phyloP scores from a whole-genome alignment of 2,113 vertebrate genomes.

The Erinaceus europaeus region DNA sequence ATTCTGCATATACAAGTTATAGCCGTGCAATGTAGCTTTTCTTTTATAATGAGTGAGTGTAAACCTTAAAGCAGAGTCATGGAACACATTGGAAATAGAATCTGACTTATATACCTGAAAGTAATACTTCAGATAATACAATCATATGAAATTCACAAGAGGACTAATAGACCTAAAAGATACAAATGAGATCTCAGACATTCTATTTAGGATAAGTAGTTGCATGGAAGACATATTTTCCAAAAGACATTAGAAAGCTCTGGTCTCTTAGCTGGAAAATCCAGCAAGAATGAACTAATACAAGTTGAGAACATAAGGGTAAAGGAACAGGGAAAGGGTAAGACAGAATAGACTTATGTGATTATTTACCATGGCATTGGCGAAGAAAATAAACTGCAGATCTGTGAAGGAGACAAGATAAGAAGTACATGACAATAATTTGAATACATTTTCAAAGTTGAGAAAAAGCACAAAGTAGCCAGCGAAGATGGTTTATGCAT shows the following conservation, averaged over 20 bases:
- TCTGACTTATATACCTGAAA: conserved; percentile 14
- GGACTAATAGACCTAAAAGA: conserved; percentile 23
- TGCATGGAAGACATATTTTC: conserved; percentile 46
- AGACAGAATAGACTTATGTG: neutral
- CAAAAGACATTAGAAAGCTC: neutral
- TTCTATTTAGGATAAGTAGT: conserved; percentile 38
- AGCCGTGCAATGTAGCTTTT: conserved; percentile 27
- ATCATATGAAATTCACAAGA: conserved; percentile 41
- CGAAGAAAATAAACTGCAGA: conserved; percentile 16
- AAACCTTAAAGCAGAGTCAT: conserved; percentile 33
- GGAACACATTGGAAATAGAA: conserved; percentile 42
- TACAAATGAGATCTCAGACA: conserved; percentile 29
- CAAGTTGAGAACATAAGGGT: neutral
- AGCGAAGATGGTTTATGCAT: neutral
- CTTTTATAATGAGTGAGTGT: conserved; percentile 40
- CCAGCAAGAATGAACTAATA: conserved; percentile 15
- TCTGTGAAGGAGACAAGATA: conserved; percentile 10
- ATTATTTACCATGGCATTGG: neutral
- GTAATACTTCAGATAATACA: conserved; percentile 20
- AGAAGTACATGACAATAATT: conserved; percentile 20
- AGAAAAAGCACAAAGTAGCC: neutral
- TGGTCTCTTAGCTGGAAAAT: conserved; percentile 19
- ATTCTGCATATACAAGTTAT: neutral
- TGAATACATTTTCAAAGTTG: conserved; percentile 25
- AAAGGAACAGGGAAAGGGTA: neutral